Percentiles rank a stretch among this genome's conserved stretches.
Conservation (phyloP, 2,888 invertebrate genomes). For the Drosophila mimetica region DNA sequence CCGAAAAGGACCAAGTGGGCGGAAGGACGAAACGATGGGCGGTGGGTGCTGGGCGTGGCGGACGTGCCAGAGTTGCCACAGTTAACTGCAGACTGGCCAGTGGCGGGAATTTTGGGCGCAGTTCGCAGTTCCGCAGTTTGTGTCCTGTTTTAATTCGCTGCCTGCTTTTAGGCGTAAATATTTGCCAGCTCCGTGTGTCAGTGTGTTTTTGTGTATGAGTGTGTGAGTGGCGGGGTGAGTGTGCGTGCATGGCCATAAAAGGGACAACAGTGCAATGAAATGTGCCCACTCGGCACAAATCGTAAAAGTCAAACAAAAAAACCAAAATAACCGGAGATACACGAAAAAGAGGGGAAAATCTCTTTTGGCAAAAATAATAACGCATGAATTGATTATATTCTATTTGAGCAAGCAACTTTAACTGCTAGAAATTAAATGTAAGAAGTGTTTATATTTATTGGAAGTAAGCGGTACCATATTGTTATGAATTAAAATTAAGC, state of each 20-base stretch:
- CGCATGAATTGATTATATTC: slow-evolving; percentile 8
- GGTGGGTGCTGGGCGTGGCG: slow-evolving; percentile 4
- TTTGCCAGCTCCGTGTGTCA: slow-evolving; percentile 45
- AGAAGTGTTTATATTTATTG: no score
- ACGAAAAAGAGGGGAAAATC: background rate
- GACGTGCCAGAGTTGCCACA: slow-evolving; percentile 34
- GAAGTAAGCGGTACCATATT: no score
- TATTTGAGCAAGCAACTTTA: background rate
- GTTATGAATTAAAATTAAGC: no score
- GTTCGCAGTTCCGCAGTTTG: slow-evolving; percentile 18
- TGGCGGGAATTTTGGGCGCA: slow-evolving; percentile 13
- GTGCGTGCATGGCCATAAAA: slow-evolving; percentile 52
- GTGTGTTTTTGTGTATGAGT: slow-evolving; percentile 7
- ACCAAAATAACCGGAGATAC: background rate
- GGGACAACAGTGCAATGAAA: slow-evolving; percentile 36
- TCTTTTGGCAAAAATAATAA: slow-evolving; percentile 3
- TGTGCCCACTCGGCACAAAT: slow-evolving; percentile 36
- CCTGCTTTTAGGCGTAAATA: slow-evolving; percentile 73
- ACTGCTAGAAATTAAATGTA: background rate
- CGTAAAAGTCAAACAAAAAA: slow-evolving; percentile 16
- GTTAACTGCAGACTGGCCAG: slow-evolving; percentile 26
- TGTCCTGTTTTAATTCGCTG: slow-evolving; percentile 37
- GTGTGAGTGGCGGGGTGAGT: slow-evolving; percentile 13
- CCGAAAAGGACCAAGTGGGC: slow-evolving; percentile 2
- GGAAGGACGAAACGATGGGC: background rate